Evolutionary conservation across 2,888 invertebrate genomes (phyloP), one percentile per base, ranked within the genome.

Genomic region (Rhamnusium bicolor): DNA sequence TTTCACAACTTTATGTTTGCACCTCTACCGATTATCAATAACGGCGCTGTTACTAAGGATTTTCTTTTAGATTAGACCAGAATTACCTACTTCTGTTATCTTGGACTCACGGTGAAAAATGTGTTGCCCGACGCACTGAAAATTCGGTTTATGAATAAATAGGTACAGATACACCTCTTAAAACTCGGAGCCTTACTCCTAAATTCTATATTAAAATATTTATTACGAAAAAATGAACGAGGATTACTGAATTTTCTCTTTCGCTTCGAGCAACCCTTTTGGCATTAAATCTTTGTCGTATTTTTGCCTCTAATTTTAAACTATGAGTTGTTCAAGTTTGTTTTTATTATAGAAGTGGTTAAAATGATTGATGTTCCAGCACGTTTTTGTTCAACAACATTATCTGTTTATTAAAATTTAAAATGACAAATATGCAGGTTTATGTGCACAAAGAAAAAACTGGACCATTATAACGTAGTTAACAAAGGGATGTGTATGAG

Each of bases 11-110:
- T 66, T 66, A 53, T 72, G 53, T 69, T 74, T 74, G 66, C 66
- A 66, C 54, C 62, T 69, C 62, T 24, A 65, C 67, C 53, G 71
- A 65, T 68, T 71, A 74, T 74, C 71, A 74, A 74, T 74, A 74
- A 70, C 49, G 67, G 49, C 63, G 67, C 71, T 74, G 63, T 74
- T 71, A 71, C 58, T 62, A 27, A 21, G 68, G 68, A 68, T 69
- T 72, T 68, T 72, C 62, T 51, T 54, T 56, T 21, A 69, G 72
- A 72, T 68, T 61, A 62, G 61, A 14, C 27, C 29, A n/a, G n/a
- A n/a, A n/a, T n/a, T 16, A 46, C 29, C 53, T 46, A 69, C 62
- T 46, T 69, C 19, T 51, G 62, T 18, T 53, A 62, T 49, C 61
- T 18, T 16, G 69, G 61, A 32, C 54, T 21, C 53, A 66, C 27